Evolutionary conservation across 2,888 invertebrate genomes (phyloP).

Genomic region (Laothoe populi): DNA sequence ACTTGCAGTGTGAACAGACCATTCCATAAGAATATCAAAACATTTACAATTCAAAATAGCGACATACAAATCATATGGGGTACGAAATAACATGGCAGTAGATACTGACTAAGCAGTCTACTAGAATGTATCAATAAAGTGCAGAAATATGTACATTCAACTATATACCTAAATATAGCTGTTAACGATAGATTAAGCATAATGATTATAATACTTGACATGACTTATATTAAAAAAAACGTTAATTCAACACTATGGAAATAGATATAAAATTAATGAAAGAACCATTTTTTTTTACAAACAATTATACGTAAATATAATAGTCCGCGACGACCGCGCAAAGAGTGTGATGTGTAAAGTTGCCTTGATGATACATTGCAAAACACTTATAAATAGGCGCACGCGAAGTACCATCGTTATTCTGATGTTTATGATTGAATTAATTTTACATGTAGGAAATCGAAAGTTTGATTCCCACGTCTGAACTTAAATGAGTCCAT

Average conservation of each 20-base stretch:
- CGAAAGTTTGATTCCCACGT: slow-evolving; percentile 31
- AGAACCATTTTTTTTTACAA: neutral
- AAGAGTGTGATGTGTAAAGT: neutral
- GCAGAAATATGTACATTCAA: slow-evolving; percentile 26
- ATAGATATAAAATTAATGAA: neutral
- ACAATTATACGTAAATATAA: neutral
- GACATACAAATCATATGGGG: slow-evolving; percentile 24
- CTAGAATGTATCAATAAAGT: slow-evolving; percentile 19
- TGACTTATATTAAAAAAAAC: neutral
- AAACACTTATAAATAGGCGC: neutral
- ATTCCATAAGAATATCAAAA: slow-evolving; percentile 17
- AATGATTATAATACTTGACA: slow-evolving; percentile 34
- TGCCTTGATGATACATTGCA: neutral
- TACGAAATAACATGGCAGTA: slow-evolving; percentile 23
- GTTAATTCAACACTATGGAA: neutral
- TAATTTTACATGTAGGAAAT: neutral
- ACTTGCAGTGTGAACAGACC: slow-evolving; percentile 23
- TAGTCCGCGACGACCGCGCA: neutral
- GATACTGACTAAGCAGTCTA: slow-evolving; percentile 8
- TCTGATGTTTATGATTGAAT: neutral
- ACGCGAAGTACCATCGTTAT: neutral
- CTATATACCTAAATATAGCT: slow-evolving; percentile 38
- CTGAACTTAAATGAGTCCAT: slow-evolving; percentile 46
- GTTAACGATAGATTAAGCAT: slow-evolving; percentile 33
- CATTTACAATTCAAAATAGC: slow-evolving; percentile 21